These are phyloP conservation scores for Eudasyphora cyanicolor DNA, from an alignment of 2,888 invertebrate genomes.

Conservation along the genomic window DNA sequence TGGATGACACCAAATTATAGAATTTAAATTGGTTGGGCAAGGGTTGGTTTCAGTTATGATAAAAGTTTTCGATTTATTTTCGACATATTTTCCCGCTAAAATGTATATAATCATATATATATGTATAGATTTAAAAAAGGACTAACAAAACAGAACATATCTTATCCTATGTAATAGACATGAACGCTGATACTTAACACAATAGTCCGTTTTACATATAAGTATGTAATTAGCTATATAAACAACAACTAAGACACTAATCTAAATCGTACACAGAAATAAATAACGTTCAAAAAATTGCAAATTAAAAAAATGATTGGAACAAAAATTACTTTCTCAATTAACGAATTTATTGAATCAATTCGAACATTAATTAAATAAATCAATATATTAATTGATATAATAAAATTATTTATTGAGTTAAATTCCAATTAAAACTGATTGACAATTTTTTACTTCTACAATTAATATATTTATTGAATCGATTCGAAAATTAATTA, in stretches of 20 bases:
- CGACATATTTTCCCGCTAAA: not conserved
- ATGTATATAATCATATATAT: constrained; percentile 1
- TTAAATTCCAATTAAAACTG: too few relatives aligned
- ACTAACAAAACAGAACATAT: not conserved
- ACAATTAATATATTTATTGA: too few relatives aligned
- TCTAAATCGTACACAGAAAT: too few relatives aligned
- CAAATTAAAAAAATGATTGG: too few relatives aligned
- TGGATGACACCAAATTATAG: constrained; percentile 79
- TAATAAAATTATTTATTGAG: too few relatives aligned
- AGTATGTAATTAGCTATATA: not conserved
- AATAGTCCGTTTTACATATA: not conserved
- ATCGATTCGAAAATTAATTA: too few relatives aligned
- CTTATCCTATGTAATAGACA: not conserved
- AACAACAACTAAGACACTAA: not conserved
- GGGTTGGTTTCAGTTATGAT: constrained; percentile 68
- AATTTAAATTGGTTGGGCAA: constrained; percentile 66
- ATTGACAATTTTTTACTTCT: too few relatives aligned
- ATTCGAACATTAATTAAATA: too few relatives aligned
- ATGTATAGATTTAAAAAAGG: constrained; percentile 42
- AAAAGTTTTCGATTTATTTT: not conserved
- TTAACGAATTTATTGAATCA: too few relatives aligned
- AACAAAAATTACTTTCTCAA: too few relatives aligned
- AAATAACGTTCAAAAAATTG: too few relatives aligned
- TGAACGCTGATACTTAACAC: not conserved
- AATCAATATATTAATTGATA: too few relatives aligned